A percentile compares a stretch with the other conserved stretches of the same genome.
Conservation (phyloP, 2,797 vertebrate genomes). For the Xenopus petersii region DNA sequence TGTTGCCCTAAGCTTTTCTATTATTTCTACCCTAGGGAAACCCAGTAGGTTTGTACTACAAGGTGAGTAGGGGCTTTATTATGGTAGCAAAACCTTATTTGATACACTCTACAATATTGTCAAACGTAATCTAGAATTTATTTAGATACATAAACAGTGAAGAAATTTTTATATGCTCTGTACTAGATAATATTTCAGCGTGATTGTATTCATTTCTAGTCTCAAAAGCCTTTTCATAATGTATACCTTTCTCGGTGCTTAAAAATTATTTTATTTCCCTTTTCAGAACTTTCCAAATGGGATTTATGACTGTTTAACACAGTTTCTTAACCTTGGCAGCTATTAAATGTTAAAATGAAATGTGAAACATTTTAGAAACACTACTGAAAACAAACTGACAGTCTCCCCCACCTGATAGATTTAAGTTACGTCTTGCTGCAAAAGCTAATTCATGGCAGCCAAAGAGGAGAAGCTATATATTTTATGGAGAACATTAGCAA, state of each 20-base stretch:
- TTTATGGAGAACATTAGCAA: constrained; percentile 36
- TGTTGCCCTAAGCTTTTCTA: no score
- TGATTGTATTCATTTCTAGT: no score
- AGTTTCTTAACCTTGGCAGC: constrained; percentile 41
- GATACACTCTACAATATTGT: no score
- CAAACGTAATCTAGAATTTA: no score
- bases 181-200: no score
- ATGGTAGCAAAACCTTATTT: no score
- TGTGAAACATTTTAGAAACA: constrained; percentile 34
- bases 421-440: constrained; percentile 31
- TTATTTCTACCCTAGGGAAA: no score
- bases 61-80: no score
- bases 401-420: constrained; percentile 36
- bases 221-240: no score
- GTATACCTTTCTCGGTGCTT: neutral
- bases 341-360: constrained; percentile 47
- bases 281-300: constrained; percentile 8
- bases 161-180: no score
- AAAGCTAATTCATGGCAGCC: constrained; percentile 28
- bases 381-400: constrained; percentile 33
- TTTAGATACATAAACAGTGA: no score
- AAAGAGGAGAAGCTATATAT: constrained; percentile 28
- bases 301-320: constrained; percentile 39
- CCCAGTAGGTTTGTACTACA: no score
- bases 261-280: constrained; percentile 40